These are phyloP conservation scores for Achlya flavicornis DNA, from an alignment of 2,888 invertebrate species.

Conservation along the genomic window DNA sequence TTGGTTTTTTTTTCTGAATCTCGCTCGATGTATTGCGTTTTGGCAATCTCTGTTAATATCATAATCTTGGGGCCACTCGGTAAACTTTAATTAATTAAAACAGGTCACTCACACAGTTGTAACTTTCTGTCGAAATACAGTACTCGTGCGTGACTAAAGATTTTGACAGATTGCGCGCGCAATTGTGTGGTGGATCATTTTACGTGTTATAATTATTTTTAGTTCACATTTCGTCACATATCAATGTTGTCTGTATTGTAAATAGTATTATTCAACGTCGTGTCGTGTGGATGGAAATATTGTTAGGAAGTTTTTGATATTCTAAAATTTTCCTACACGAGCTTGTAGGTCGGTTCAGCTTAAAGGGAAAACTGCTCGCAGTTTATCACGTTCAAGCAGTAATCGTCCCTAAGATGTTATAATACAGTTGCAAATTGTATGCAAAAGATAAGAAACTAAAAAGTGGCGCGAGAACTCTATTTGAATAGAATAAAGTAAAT, in stretches of 20 bases:
- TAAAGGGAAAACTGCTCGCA: too few relatives aligned
- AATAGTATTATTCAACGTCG: slow-evolving; percentile 61
- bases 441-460: too few relatives aligned
- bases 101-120: slow-evolving; percentile 39
- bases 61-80: slow-evolving; percentile 70
- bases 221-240: slow-evolving; percentile 70
- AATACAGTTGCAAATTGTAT: too few relatives aligned
- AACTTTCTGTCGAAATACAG: slow-evolving; percentile 35
- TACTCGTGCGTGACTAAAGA: not conserved
- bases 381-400: not conserved
- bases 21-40: slow-evolving; percentile 21
- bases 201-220: slow-evolving; percentile 33
- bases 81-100: slow-evolving; percentile 45
- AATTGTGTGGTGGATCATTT: slow-evolving; percentile 40
- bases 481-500: too few relatives aligned
- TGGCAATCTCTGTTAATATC: slow-evolving; percentile 40
- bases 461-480: too few relatives aligned
- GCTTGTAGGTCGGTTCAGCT: too few relatives aligned
- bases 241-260: slow-evolving; percentile 67
- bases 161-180: slow-evolving; percentile 16
- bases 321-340: slow-evolving; percentile 19
- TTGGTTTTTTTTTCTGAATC: slow-evolving; percentile 30
- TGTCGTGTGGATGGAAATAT: slow-evolving; percentile 73
- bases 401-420: too few relatives aligned
- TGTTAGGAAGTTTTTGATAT: slow-evolving; percentile 23